Base-by-base conservation (phyloP, 2,113 vertebrate genomes). In the Etheostoma spectabile region DNA sequence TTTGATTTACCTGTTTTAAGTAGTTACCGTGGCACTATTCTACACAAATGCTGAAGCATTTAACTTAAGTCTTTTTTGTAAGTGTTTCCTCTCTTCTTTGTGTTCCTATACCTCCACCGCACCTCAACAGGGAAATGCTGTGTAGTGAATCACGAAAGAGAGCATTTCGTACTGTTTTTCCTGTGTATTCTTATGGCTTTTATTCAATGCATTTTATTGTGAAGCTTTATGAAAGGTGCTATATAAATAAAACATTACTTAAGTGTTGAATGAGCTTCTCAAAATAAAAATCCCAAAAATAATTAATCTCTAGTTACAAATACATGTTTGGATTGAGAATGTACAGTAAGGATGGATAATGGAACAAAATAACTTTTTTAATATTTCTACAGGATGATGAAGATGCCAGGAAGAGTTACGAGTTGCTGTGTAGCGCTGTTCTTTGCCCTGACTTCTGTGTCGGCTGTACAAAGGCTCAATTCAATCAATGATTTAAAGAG, bases 401-500 rank as follows among this genome's bases (percentile, higher is more conserved):
- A 52, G 83, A 72, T 48, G 21, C 27, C 51, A 0, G 57, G 75
- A 63, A n/a, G 63, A 56, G 16, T 59, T 21, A 15, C 1, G 1
- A 38, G 51, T 19, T 63, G 46, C 66, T 89, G 76, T 46, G 42
- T 76, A 1, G 66, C 33, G 76, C 65, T 92, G 60, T 3, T 87
- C 2, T 72, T 90, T 0, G 7, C 7, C 3, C 33, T 90, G 57
- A 61, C 52, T 4, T 77, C 70, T 4, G 82, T 49, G 30, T 83
- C 84, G 0, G 82, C 88, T 6, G 10, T 85, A 13, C 27, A 80
- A 75, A 63, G 2, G 18, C 75, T 93, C 0, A 19, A 86, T 0
- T 79, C 81, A n/a, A 88, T 93, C 42, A 62, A 53, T 1, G 87
- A 89, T 66, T 69, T 92, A 11, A 92, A 90, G 56, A 62, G 27